Evolutionary conservation across 2,797 vertebrate genomes (phyloP).

Genomic region (Gallinago nigripennis): DNA sequence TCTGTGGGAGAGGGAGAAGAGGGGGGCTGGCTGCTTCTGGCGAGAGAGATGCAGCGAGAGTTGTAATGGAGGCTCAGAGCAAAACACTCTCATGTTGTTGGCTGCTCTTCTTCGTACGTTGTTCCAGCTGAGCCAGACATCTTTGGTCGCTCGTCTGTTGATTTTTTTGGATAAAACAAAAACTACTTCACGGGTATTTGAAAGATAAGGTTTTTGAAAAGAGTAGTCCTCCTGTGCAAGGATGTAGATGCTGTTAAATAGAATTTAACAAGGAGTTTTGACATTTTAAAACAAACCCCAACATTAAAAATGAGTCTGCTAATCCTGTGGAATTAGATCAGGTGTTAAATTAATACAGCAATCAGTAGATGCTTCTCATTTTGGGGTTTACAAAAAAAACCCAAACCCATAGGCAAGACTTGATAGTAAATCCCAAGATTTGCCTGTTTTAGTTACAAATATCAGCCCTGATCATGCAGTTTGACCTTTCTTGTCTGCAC

Average conservation of each 20-base stretch:
- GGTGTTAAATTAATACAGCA: neutral
- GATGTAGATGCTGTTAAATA: neutral
- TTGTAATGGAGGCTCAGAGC: neutral
- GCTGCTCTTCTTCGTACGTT: neutral
- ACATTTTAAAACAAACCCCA: neutral
- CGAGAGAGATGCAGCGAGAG: neutral
- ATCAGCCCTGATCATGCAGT: neutral
- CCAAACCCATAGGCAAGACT: neutral
- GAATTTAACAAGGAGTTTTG: neutral
- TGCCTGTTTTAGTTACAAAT: neutral
- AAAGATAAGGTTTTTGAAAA: neutral
- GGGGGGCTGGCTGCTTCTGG: neutral
- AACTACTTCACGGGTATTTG: neutral
- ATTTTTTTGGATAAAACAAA: neutral
- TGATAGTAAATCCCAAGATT: neutral
- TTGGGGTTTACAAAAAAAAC: neutral
- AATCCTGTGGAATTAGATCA: neutral
- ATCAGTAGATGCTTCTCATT: neutral
- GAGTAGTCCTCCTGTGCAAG: neutral
- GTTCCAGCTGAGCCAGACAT: neutral
- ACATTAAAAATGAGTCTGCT: neutral
- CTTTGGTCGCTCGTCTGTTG: neutral
- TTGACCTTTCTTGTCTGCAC: neutral
- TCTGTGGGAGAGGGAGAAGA: neutral
- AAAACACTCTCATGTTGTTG: neutral